Evolutionary conservation across 2,113 vertebrate species (phyloP), one percentile per base, ranked within the genome.

Genomic region (Peromyscus californicus): DNA sequence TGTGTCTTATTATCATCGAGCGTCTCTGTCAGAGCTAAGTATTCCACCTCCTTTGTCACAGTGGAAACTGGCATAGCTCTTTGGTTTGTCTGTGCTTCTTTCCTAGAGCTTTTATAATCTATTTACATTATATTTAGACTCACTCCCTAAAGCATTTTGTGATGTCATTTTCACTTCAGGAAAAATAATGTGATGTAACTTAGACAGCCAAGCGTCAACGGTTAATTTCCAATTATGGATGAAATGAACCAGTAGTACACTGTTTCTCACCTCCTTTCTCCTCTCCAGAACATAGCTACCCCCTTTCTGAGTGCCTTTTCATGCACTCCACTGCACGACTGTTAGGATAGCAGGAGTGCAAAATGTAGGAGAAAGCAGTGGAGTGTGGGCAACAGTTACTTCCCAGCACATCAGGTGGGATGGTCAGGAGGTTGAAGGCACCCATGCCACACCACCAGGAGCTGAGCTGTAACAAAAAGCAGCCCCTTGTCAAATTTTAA

Each of bases 151-250:
- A 70, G 42, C 0, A 87, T 79, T 92, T 92, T 91, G n/a, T 86
- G 45, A 89, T 89, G 42, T 48, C 15, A 91, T 94, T n/a, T 65
- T 88, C 16, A 88, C 42, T 75, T 95, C 42, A 91, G 29, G 24
- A 29, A 96, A 69, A 72, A 92, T 89, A 90, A 92, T 69, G 39
- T 90, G 39, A 90, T 63, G 67, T 42, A 96, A 24, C 17, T 22
- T 92, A 51, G 69, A 90, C 22, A 92, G 54, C 12, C 17, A 92
- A 90, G 70, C 70, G 31, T 75, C 69, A 29, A 76, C 45, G 45
- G 70, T 96, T 95, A 96, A 88, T 92, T 92, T 93, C 54, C 22
- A 92, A 93, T 42, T 88, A 90, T 93, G 39, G 91, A 31, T 93
- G 80, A 90, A 93, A 88, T 79, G 21, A 84, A 11, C 16, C 67